Percentiles rank a stretch among this genome's conserved stretches.
These are phyloP conservation scores for Eumacrocentrus americanus DNA, from an alignment of 2,888 invertebrate species.

Conservation along the genomic window DNA sequence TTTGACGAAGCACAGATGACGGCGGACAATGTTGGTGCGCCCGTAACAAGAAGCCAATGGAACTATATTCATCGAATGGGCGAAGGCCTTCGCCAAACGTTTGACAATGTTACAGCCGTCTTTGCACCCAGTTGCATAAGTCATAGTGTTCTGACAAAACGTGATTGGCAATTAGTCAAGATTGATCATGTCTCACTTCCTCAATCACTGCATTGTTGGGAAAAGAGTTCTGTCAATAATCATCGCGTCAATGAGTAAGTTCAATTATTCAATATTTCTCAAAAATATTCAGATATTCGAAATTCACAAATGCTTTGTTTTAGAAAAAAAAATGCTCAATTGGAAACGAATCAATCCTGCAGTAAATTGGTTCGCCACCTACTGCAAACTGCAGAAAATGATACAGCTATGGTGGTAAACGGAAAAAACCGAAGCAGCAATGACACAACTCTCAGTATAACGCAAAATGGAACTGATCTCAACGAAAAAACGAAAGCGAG, in stretches of 20 bases:
- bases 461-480: slow-evolving; percentile 38
- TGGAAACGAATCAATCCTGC: slow-evolving; percentile 52
- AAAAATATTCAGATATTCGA: no score
- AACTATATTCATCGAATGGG: slow-evolving; percentile 92
- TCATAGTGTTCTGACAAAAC: slow-evolving; percentile 85
- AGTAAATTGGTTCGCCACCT: slow-evolving; percentile 49
- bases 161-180: slow-evolving; percentile 86
- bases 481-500: slow-evolving; percentile 41
- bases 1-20: slow-evolving; percentile 95
- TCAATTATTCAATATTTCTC: neutral
- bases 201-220: slow-evolving; percentile 89
- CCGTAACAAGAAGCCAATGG: slow-evolving; percentile 90
- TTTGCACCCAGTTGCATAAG: slow-evolving; percentile 95
- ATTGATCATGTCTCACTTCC: slow-evolving; percentile 85
- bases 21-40: slow-evolving; percentile 89
- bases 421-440: slow-evolving; percentile 36
- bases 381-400: slow-evolving; percentile 48
- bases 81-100: slow-evolving; percentile 79
- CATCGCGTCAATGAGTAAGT: slow-evolving; percentile 42
- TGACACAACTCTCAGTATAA: slow-evolving; percentile 42
- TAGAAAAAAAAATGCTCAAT: no score
- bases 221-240: slow-evolving; percentile 61
- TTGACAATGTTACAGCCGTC: slow-evolving; percentile 84
- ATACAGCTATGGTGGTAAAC: slow-evolving; percentile 47
- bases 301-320: no score